Evolutionary conservation across 1,140 invertebrate genomes (phyloP).

Genomic region (Trichoplusia ni): DNA sequence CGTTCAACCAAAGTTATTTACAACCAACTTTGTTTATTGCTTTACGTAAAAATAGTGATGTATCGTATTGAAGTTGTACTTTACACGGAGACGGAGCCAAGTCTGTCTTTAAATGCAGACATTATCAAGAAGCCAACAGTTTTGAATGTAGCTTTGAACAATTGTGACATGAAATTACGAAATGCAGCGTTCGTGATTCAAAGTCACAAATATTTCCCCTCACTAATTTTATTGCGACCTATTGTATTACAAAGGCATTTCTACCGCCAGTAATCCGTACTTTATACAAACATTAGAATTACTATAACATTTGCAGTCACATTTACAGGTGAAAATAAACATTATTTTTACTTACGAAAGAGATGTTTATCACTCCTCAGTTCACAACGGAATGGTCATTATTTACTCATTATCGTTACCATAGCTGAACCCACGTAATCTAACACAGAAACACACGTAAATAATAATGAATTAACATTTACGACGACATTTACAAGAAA

Average conservation of each 20-base stretch:
- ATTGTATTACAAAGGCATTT: conserved; percentile 24
- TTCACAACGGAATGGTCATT: conserved; percentile 37
- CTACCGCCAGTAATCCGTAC: not conserved
- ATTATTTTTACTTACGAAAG: conserved; percentile 33
- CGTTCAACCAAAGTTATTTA: conserved; percentile 73
- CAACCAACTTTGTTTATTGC: conserved; percentile 67
- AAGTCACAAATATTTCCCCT: conserved; percentile 9
- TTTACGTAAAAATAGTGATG: conserved; percentile 38
- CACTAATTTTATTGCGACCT: conserved; percentile 24
- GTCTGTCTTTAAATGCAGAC: not conserved
- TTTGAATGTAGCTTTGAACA: conserved; percentile 13
- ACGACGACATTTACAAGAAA: not conserved
- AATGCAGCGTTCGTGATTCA: conserved; percentile 13
- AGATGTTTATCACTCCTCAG: conserved; percentile 33
- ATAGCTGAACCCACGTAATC: conserved; percentile 23
- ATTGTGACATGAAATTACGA: conserved; percentile 12
- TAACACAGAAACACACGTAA: conserved; percentile 17
- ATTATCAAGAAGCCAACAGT: conserved; percentile 11
- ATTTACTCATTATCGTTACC: conserved; percentile 44
- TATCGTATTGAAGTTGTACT: conserved; percentile 14
- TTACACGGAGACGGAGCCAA: not conserved
- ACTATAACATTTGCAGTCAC: conserved; percentile 18
- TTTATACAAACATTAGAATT: conserved; percentile 23
- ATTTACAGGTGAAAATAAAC: conserved; percentile 29
- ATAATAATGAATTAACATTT: conserved; percentile 21